Percentiles rank a stretch among this genome's conserved stretches.
Conservation (phyloP, 1,140 invertebrate genomes). For the Anoplophora glabripennis region DNA sequence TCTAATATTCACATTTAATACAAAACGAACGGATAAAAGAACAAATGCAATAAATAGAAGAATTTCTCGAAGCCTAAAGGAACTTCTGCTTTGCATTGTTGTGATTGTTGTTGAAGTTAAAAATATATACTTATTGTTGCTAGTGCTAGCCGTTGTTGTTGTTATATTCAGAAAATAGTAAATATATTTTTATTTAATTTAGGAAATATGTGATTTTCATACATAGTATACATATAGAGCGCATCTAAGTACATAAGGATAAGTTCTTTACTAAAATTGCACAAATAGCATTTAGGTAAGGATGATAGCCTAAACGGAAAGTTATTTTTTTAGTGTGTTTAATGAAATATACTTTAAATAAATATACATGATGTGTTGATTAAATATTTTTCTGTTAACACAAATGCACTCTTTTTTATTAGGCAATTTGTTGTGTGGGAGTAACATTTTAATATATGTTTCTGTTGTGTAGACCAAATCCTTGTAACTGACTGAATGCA, state of each 20-base stretch:
- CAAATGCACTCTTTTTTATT: background rate
- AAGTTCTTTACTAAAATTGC: slow-evolving; percentile 22
- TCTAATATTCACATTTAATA: no score
- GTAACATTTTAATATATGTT: background rate
- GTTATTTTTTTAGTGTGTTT: no score
- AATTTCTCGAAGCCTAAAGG: slow-evolving; percentile 14
- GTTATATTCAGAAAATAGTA: slow-evolving; percentile 40
- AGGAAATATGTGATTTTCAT: slow-evolving; percentile 29
- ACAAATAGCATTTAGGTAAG: slow-evolving; percentile 25
- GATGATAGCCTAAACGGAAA: no score
- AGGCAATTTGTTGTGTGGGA: background rate
- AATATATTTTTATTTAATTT: slow-evolving; percentile 39
- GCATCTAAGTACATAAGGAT: slow-evolving; percentile 18
- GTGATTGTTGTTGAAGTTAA: slow-evolving; percentile 40
- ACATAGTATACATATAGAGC: slow-evolving; percentile 30
- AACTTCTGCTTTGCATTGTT: slow-evolving; percentile 43
- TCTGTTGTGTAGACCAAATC: slow-evolving; percentile 1
- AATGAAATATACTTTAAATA: no score
- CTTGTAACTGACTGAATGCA: slow-evolving; percentile 35
- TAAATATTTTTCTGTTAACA: no score
- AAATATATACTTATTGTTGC: slow-evolving; percentile 43
- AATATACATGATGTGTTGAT: no score
- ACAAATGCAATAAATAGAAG: slow-evolving; percentile 20
- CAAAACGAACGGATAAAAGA: no score
- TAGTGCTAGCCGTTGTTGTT: slow-evolving; percentile 42